Evolutionary conservation across 2,113 vertebrate species (phyloP).

Genomic region (Notarius quadriscutis): DNA sequence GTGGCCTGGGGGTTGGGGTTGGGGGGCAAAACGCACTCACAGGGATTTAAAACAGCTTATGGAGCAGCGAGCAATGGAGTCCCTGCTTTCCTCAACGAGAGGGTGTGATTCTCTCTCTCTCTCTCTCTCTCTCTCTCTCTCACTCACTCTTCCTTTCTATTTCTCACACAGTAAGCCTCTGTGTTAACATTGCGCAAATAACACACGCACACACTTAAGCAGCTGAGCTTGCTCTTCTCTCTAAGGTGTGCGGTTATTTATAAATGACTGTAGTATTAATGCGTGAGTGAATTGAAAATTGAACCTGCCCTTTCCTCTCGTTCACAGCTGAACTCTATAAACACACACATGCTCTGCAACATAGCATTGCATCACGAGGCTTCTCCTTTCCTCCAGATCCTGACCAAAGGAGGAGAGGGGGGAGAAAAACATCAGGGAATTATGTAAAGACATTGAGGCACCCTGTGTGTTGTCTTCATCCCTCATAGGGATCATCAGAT

Average conservation of each 20-base stretch:
- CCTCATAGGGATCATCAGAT: slow-evolving; percentile 52
- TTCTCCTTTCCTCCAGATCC: slow-evolving; percentile 51
- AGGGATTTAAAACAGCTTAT: slow-evolving; percentile 14
- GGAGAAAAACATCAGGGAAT: slow-evolving; percentile 49
- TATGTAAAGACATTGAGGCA: slow-evolving; percentile 48
- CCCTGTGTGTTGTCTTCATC: slow-evolving; percentile 46
- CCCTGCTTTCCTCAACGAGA: background rate
- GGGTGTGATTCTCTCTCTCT: background rate
- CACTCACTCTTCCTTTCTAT: background rate
- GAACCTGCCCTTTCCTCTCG: slow-evolving; percentile 45
- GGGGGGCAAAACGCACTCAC: background rate
- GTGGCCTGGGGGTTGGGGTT: background rate
- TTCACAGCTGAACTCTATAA: slow-evolving; percentile 37
- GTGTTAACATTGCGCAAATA: slow-evolving; percentile 20
- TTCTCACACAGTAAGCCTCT: slow-evolving; percentile 26
- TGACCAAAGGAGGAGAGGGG: slow-evolving; percentile 3
- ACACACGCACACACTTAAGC: slow-evolving; percentile 9
- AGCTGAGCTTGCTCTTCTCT: slow-evolving; percentile 6
- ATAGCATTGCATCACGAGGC: slow-evolving; percentile 52
- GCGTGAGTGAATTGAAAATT: slow-evolving; percentile 4
- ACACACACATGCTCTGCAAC: slow-evolving; percentile 39
- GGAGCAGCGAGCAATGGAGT: background rate
- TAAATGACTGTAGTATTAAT: slow-evolving; percentile 30
- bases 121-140: background rate
- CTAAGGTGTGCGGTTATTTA: slow-evolving; percentile 25